Evolutionary conservation across 2,113 vertebrate species (phyloP).

Genomic region (Microcebus tavaratra): DNA sequence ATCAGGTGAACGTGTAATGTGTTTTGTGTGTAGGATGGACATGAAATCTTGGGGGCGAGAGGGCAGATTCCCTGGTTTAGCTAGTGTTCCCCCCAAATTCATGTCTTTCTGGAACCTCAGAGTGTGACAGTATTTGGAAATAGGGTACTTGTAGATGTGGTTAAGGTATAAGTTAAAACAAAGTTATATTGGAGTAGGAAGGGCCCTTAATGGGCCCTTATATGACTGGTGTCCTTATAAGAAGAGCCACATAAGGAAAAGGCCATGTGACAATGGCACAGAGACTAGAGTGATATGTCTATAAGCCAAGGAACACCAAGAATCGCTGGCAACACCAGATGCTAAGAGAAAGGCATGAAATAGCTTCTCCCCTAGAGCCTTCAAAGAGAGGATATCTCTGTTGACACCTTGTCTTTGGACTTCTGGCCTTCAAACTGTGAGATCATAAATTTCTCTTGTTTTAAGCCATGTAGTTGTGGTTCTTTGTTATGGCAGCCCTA

Average conservation of each 20-base stretch:
- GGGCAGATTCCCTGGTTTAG: not conserved
- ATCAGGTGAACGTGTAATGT: not conserved
- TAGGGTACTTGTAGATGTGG: not conserved
- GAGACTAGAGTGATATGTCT: not conserved
- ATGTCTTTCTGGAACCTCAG: not conserved
- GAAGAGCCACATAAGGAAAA: not conserved
- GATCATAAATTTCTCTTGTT: not conserved
- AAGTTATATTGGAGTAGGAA: not conserved
- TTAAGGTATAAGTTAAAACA: not conserved
- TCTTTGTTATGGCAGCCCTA: not conserved
- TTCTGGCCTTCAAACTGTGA: not conserved
- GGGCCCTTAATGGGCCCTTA: not conserved
- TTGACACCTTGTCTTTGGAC: not conserved
- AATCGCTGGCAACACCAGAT: not conserved
- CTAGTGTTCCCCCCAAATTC: not conserved
- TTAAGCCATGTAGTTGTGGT: not conserved
- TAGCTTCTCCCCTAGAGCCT: not conserved
- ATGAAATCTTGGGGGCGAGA: not conserved
- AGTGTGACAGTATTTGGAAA: conserved; percentile 1
- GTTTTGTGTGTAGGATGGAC: not conserved
- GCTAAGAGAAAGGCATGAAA: not conserved
- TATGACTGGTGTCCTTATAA: not conserved
- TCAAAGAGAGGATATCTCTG: not conserved
- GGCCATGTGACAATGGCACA: not conserved
- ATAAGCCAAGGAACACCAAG: not conserved